Base-by-base conservation (phyloP, 1,140 invertebrate genomes). In the Neodiprion fabricii region DNA sequence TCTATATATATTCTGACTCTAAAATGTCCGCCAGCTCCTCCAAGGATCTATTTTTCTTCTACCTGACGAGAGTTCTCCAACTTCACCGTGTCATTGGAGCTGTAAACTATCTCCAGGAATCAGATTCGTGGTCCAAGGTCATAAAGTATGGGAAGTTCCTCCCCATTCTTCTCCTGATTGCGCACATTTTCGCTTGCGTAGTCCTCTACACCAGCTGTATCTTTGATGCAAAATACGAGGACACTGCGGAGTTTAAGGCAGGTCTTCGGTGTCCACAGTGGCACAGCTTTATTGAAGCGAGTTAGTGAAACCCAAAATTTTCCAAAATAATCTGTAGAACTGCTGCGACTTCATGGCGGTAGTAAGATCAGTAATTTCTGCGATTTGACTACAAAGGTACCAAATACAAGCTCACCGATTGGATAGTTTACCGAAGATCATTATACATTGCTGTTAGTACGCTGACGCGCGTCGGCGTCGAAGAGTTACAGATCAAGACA, bases 1-100 rank as follows among this genome's bases (percentile, higher is more conserved):
- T 40, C 1, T 40, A 5, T 40, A 40, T 40, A 40, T 40, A 5
- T 1, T 40, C 28, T 40, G 28, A 40, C 28, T 40, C 28, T 40
- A 40, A 40, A 40, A 61, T 61, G 11, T 12, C 53, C 7, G 8
- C 8, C 12, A 73, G 40, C n/a, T 50, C 65, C 53, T 23, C 72
- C 87, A 87, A 85, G 12, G 81, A 84, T 21, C 79, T 89, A 68
- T 83, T 86, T 9, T 85, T 82, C 11, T 87, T 85, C 1, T 89
- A 89, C 75, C 53, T 61, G 8, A 61, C 53, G 53, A 61, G 53
- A 61, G 53, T 85, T 89, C 72, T 86, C 88, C 74, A 89, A 86
- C 53, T 61, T 61, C 53, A 61, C 53, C 53, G 53, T 61, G 53
- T 61, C 53, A 1, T 61, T 8, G 53, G n/a, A 61, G 53, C 53